Conservation (phyloP, 1,140 invertebrate species). For the Archivesica marissinica region DNA sequence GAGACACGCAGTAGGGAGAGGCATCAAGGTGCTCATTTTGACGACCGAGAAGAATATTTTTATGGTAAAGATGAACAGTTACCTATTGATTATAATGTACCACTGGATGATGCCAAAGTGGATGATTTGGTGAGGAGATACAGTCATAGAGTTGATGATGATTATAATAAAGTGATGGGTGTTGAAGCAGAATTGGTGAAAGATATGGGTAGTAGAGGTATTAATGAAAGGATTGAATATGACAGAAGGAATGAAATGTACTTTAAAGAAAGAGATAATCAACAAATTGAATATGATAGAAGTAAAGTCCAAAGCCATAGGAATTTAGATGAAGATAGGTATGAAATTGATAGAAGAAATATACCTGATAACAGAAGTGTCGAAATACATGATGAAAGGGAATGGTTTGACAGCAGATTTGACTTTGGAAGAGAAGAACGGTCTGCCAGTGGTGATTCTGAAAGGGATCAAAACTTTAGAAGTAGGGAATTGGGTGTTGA, state of each 20-base stretch:
- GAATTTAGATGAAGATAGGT: neutral
- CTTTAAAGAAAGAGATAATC: neutral
- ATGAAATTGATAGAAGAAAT: neutral
- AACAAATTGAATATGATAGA: neutral
- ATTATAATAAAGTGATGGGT: neutral
- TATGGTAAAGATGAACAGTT: neutral
- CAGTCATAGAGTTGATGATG: neutral
- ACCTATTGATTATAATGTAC: neutral
- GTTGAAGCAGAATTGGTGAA: neutral
- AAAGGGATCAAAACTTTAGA: neutral
- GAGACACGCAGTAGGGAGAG: neutral
- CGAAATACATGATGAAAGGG: neutral
- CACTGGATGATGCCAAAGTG: neutral
- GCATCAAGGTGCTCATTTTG: neutral
- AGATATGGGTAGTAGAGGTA: neutral
- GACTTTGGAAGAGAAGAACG: neutral
- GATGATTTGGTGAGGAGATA: constrained; percentile 16
- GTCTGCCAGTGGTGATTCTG: neutral
- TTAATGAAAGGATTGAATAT: neutral
- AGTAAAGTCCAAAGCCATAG: neutral
- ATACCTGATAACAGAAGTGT: neutral
- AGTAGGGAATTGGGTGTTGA: too few relatives aligned
- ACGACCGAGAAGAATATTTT: neutral
- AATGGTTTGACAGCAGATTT: neutral
- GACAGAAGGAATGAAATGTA: neutral